Percentiles rank a stretch among this genome's conserved stretches.
These are phyloP conservation scores for Streblospio benedicti DNA, from an alignment of 1,140 invertebrate genomes.

Conservation along the genomic window DNA sequence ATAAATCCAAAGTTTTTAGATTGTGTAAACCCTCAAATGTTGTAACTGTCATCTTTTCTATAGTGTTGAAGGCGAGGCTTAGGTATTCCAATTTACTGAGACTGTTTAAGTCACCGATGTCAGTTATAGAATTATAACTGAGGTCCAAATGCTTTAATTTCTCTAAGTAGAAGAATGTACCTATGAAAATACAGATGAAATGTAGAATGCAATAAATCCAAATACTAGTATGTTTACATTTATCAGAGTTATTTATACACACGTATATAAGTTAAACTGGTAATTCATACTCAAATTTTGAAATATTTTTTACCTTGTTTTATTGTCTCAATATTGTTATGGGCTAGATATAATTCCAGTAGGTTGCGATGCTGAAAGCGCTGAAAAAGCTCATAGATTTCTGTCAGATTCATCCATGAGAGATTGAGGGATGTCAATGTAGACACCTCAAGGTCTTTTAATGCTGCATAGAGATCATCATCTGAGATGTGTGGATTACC, in stretches of 20 bases:
- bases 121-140: conserved; percentile 25
- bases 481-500: conserved; percentile 25
- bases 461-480: conserved; percentile 17
- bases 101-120: conserved; percentile 18
- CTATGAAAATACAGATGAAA: no score
- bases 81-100: conserved; percentile 22
- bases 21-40: conserved; percentile 5
- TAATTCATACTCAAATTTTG: conserved; percentile 13
- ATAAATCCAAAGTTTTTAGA: conserved; percentile 7
- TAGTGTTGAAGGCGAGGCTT: conserved; percentile 24
- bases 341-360: conserved; percentile 2
- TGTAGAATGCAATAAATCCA: no score
- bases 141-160: conserved; percentile 26
- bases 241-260: no score
- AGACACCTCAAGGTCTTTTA: conserved; percentile 23
- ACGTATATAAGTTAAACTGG: no score
- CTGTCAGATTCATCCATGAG: conserved; percentile 20
- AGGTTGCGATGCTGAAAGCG: conserved; percentile 11
- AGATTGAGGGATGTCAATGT: conserved; percentile 21
- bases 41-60: conserved; percentile 16
- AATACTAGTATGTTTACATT: no score
- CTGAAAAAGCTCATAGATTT: conserved; percentile 8
- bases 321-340: conserved; percentile 10
- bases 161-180: conserved; percentile 4
- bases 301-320: conserved; percentile 15